Conservation (phyloP, 2,888 invertebrate species). For the Disparrhopalites patrizii region DNA sequence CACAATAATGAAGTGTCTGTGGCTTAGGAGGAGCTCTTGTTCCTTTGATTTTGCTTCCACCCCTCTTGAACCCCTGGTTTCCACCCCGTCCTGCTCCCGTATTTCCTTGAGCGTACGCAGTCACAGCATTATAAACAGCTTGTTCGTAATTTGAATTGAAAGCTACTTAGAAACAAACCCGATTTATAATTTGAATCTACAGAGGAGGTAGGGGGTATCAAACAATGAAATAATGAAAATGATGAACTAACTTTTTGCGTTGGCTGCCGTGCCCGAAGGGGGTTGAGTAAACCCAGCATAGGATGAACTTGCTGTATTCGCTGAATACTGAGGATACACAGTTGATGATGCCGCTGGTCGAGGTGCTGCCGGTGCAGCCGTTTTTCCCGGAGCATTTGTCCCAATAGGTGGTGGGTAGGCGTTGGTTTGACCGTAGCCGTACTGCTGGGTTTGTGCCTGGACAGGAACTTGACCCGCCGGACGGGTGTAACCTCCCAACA, state of each 20-base stretch:
- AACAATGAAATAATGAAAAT: background rate
- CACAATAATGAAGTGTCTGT: conserved; percentile 94
- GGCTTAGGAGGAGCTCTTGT: conserved; percentile 65
- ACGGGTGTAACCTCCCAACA: conserved; percentile 46
- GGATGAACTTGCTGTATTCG: conserved; percentile 56
- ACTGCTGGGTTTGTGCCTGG: conserved; percentile 2
- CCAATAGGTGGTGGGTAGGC: conserved; percentile 28
- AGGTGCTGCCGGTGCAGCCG: conserved; percentile 33
- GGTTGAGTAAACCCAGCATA: conserved; percentile 78
- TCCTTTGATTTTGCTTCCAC: conserved; percentile 42
- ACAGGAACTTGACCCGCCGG: conserved; percentile 28
- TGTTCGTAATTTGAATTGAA: conserved; percentile 90
- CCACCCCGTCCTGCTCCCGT: conserved; percentile 53
- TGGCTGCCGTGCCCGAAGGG: conserved; percentile 63
- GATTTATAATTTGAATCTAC: no score
- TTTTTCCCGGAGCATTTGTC: conserved; percentile 35
- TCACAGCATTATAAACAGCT: conserved; percentile 91
- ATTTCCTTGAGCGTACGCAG: conserved; percentile 88
- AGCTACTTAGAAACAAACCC: no score
- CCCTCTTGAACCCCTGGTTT: conserved; percentile 51
- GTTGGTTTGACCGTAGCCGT: conserved; percentile 17
- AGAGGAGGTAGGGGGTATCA: no score
- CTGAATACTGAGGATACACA: conserved; percentile 41
- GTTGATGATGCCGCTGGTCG: conserved; percentile 44
- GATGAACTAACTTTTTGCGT: background rate